Evolutionary conservation across 2,113 vertebrate genomes (phyloP).

Genomic region (Micromys minutus): DNA sequence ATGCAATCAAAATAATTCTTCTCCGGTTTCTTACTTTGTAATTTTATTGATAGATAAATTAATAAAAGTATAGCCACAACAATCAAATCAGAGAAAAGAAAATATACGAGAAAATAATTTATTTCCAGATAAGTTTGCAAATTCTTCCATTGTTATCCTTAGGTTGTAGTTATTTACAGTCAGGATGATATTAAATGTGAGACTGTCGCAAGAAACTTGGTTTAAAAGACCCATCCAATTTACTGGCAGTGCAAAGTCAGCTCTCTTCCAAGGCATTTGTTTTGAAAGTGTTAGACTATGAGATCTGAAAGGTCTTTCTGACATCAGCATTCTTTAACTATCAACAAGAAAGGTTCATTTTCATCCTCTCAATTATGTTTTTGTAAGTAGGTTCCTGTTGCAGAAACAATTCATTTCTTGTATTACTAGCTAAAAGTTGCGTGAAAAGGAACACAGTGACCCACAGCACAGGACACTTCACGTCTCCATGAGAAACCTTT

Average conservation of each 20-base stretch:
- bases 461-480: conserved; percentile 55
- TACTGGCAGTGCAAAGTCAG: not conserved
- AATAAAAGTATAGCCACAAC: not conserved
- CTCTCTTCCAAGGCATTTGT: not conserved
- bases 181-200: conserved; percentile 51
- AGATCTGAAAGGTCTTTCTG: not conserved
- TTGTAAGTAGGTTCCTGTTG: not conserved
- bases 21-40: not conserved
- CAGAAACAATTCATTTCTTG: conserved; percentile 43
- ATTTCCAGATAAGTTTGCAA: conserved; percentile 60
- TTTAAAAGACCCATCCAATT: not conserved
- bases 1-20: not conserved
- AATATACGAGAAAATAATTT: conserved; percentile 74
- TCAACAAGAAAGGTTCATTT: conserved; percentile 41
- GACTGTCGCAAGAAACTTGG: conserved; percentile 55
- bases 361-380: not conserved
- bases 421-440: conserved; percentile 35
- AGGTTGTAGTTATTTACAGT: conserved; percentile 58
- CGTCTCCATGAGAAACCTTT: conserved; percentile 61
- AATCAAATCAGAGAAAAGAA: not conserved
- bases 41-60: not conserved
- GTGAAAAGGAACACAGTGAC: conserved; percentile 45
- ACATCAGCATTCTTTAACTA: conserved; percentile 45
- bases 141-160: conserved; percentile 66
- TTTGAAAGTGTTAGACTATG: not conserved